Evolutionary conservation across 2,113 vertebrate species (phyloP), one percentile per base, ranked within the genome.

Genomic region (Corydoras sp.): DNA sequence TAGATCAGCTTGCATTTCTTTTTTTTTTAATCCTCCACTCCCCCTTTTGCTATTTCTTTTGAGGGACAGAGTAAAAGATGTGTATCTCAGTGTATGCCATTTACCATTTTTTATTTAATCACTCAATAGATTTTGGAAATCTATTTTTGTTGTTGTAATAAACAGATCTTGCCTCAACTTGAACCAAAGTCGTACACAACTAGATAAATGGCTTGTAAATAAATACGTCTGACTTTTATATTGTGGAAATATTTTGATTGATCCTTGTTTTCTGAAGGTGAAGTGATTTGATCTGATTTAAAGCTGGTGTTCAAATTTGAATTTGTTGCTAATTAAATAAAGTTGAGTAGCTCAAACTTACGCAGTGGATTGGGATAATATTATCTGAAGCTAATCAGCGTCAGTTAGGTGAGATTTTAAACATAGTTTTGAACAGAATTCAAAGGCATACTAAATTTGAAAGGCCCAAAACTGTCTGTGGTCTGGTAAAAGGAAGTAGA

Each of bases 161-260:
- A 15, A 10, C 58, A n/a, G 8, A 70, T 18, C 6, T 70, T 70
- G 58, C 68, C 29, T 62, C 60, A 58, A 54, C 13, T 58, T 12
- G 14, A 61, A 62, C 49, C 24, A 54, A 70, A 62, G 60, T 50
- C 60, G 54, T 32, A 51, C 5, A 24, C 18, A 59, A 63, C n/a
- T 32, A 63, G 14, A 15, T 56, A 51, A 53, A 59, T 11, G 43
- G n/a, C 56, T 53, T 73, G 32, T 67, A 56, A 61, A 67, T 55
- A 13, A 54, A 51, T 29, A 60, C 11, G 18, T 29, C 51, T 56
- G 13, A n/a, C 6, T 7, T n/a, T 7, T 56, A 56, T 56, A 14
- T 10, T 53, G 10, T 14, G 10, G 13, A 14, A 14, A 56, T 56
- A 56, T n/a, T 56, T 56, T n/a, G 13, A 7, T 56, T 56, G 13